Base-by-base conservation (phyloP, 92 coral and sea anemone species). In the Hydrozoanthus gracilis region DNA sequence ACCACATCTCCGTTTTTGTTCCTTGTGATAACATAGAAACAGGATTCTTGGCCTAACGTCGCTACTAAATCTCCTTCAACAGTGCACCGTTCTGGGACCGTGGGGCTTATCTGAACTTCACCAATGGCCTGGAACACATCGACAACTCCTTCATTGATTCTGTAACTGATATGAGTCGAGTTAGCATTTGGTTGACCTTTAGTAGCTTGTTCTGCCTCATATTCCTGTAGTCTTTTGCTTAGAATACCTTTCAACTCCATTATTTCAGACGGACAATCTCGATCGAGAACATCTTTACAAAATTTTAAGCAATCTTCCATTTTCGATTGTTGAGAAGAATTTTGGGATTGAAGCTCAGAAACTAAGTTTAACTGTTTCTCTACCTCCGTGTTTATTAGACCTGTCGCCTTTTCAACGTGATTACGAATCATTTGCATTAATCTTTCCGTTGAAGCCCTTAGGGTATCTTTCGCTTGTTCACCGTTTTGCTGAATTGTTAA, bases 401-500 rank as follows among this genome's bases (percentile, higher is more conserved):
- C 14, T 35, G 44, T 27, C 27, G 45, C 51, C 13, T 39, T 77
- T 27, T 56, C 69, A n/a, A 77, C 11, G 49, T 77, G 82, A 77
- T 60, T 17, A 20, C 49, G 82, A 77, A 77, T 77, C 16, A 77
- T 56, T 77, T 77, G 82, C 68, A 77, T 54, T 56, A 77, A 47
- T 55, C 27, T 10, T 7, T 77, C 67, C 0, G 82, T 77, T 6
- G 82, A 77, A 54, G 65, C 51, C 50, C 44, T 77, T 51, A 77
- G 20, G 69, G 16, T 20, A 56, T 13, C 46, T 60, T 55, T 77
- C 50, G 82, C 44, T 56, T 77, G 50, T 77, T 77, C 51, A 12
- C 68, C 69, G 47, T 77, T 39, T 35, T 39, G 60, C 44, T 77
- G 69, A 56, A 77, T 14, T 8, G 16, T 61, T 68, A 77, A 77